phyloP scores from a whole-genome alignment of 2,113 vertebrate genomes.

The Nibea albiflora region DNA sequence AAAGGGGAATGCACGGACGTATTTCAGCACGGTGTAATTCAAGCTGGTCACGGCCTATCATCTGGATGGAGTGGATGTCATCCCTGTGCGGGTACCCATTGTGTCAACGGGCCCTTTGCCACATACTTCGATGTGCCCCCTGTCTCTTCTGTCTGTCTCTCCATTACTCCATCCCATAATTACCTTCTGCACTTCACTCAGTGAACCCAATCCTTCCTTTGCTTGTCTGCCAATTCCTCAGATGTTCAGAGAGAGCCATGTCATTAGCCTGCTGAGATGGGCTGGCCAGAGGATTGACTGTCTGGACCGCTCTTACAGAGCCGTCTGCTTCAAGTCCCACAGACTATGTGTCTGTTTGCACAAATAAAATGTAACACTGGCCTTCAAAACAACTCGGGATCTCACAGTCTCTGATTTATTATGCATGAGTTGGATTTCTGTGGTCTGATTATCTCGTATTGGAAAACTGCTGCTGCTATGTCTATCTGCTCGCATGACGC shows the following conservation, averaged over 20 bases:
- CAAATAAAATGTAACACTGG: conserved; percentile 23
- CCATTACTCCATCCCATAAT: conserved; percentile 77
- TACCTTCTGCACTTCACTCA: conserved; percentile 69
- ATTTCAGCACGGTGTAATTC: conserved; percentile 73
- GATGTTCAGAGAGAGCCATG: conserved; percentile 72
- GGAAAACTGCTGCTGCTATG: conserved; percentile 42
- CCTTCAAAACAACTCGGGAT: conserved; percentile 20
- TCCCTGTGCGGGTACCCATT: conserved; percentile 60
- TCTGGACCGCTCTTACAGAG: conserved; percentile 50
- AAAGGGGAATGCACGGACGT: conserved; percentile 39
- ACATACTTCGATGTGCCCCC: conserved; percentile 60
- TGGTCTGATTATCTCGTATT: conserved; percentile 40
- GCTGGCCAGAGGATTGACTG: conserved; percentile 56
- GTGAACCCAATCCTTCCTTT: conserved; percentile 62
- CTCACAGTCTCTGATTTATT: conserved; percentile 31
- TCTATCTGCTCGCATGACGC: conserved; percentile 43
- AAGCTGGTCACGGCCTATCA: conserved; percentile 67
- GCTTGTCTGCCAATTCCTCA: conserved; percentile 76
- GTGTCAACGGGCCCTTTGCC: conserved; percentile 70
- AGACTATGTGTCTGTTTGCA: conserved; percentile 46
- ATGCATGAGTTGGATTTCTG: conserved; percentile 30
- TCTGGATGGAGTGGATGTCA: conserved; percentile 64
- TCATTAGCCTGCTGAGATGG: conserved; percentile 68
- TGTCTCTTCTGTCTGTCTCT: conserved; percentile 63
- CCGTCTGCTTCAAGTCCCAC: conserved; percentile 33